Base-by-base conservation (phyloP, 2,888 invertebrate genomes). In the Nezara viridula region DNA sequence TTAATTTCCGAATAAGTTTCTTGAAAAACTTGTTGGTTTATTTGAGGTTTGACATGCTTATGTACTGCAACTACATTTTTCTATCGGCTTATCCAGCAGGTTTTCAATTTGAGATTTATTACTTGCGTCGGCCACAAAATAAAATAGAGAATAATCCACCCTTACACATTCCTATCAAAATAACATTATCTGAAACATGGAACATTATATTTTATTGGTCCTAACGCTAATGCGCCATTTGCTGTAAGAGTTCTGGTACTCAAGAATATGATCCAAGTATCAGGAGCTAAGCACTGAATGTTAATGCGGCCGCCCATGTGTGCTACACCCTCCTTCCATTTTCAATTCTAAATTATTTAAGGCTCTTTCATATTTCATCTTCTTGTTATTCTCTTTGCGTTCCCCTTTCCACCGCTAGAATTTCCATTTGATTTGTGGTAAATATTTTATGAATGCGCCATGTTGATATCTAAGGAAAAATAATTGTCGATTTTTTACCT, bases 301-400 rank as follows among this genome's bases (percentile, higher is more conserved):
- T 14, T 60, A 60, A 60, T 60, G 60, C n/a, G n/a, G n/a, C 60
- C 19, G 55, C 0, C 27, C 16, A 6, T 60, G 27, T 27, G 27
- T 60, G n/a, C 7, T 55, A 7, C 60, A 27, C 27, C 60, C 60
- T 60, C 60, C 14, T 60, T 60, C 60, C 60, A 60, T 60, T 60
- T 60, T 60, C 60, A 27, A 60, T 55, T 55, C 55, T 55, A 55
- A 55, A 55, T 60, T 60, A 60, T 60, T 60, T 60, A 60, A 60
- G 60, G 60, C 60, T 27, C 60, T 60, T 60, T 14, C 27, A 60
- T 60, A 60, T 60, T 60, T 60, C 27, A 60, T 5, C 60, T 60
- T 27, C 60, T 60, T 60, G 60, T 60, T 60, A 60, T 60, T 60
- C 60, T 14, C 27, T 60, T 60, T 60, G 60, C 60, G 2, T 14